Percentiles rank a stretch among this genome's conserved stretches.
Conservation (phyloP, 2,113 vertebrate species). For the Picathartes gymnocephalus region DNA sequence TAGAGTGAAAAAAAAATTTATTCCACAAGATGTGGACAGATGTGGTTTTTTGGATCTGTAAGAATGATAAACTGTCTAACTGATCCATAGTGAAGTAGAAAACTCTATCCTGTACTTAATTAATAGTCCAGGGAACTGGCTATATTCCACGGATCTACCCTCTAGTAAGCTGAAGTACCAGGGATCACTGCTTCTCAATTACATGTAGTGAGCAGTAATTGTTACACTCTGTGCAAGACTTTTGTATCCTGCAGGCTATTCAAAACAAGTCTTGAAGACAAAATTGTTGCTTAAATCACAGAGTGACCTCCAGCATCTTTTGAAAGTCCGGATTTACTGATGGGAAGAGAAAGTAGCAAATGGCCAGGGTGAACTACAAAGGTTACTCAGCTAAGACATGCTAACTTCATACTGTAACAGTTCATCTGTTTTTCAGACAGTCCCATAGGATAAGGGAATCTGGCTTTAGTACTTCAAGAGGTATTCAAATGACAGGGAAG, state of each 20-base stretch:
- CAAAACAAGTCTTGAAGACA: not conserved
- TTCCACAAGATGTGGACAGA: not conserved
- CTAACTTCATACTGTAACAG: not conserved
- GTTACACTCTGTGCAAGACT: not conserved
- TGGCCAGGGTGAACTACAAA: not conserved
- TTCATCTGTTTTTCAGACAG: not conserved
- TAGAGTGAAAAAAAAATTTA: not conserved
- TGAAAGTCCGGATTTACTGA: not conserved
- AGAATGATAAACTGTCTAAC: not conserved
- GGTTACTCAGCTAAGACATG: not conserved
- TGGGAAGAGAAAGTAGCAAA: not conserved
- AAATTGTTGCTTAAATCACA: not conserved
- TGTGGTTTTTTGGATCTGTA: not conserved
- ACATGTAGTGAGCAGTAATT: not conserved
- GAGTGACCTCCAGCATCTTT: not conserved
- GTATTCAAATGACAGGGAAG: not conserved
- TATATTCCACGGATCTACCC: not conserved
- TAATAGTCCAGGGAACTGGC: not conserved
- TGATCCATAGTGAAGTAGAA: conserved; percentile 1
- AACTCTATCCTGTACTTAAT: not conserved
- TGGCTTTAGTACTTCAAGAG: not conserved
- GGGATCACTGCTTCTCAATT: not conserved
- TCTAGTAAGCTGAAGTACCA: not conserved
- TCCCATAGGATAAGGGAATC: not conserved
- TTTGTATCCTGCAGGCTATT: not conserved